Evolutionary conservation across 2,888 invertebrate species (phyloP).

Genomic region (Sacculina carcini): DNA sequence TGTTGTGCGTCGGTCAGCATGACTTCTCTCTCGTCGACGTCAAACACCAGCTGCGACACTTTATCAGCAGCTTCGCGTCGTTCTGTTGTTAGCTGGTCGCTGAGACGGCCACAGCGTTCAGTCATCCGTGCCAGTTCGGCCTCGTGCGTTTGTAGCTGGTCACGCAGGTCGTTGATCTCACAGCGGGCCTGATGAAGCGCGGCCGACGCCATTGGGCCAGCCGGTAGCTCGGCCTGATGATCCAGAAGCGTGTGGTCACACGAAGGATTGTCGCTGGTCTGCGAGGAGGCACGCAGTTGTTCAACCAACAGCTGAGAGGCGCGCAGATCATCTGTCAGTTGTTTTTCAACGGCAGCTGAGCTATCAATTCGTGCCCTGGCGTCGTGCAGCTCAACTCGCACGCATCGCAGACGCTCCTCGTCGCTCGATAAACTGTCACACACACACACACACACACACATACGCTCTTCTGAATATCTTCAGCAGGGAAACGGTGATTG

Average conservation of each 20-base stretch:
- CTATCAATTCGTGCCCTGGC: no score
- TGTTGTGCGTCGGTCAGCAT: no score
- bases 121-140: no score
- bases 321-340: no score
- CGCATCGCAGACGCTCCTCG: neutral
- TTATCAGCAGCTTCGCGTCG: neutral
- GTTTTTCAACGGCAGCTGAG: no score
- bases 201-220: neutral
- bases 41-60: neutral
- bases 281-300: neutral
- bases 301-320: neutral
- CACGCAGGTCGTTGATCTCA: neutral
- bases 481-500: no score
- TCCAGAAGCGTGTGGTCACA: neutral
- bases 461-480: no score
- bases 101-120: no score
- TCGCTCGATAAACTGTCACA: neutral
- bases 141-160: neutral
- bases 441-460: no score
- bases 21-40: neutral
- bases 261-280: neutral
- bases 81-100: no score
- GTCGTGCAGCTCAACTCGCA: neutral
- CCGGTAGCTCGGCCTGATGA: neutral
- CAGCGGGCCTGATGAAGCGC: neutral